These are phyloP conservation scores for Okamejei kenojei DNA, from an alignment of 2,797 vertebrate genomes.

Conservation along the genomic window DNA sequence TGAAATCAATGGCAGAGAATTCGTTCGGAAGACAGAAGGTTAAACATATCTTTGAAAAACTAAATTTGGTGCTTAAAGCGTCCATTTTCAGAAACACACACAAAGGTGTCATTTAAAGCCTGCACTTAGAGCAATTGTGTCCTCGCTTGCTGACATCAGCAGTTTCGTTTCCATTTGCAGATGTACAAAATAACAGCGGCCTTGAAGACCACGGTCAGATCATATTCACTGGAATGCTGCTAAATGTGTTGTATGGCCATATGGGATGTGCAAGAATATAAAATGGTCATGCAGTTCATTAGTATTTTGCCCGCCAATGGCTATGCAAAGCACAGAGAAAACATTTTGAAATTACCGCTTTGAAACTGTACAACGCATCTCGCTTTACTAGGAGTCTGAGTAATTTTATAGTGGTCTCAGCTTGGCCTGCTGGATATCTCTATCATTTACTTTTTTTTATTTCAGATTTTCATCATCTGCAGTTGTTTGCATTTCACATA, in stretches of 20 bases:
- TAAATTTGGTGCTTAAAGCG: not conserved
- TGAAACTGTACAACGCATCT: not conserved
- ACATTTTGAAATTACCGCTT: not conserved
- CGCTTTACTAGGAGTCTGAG: not conserved
- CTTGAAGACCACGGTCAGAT: not conserved
- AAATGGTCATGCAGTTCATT: not conserved
- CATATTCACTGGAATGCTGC: not conserved
- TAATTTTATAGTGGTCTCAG: not conserved
- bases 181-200: not conserved
- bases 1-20: not conserved
- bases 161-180: not conserved
- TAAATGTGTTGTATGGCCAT: not conserved
- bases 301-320: not conserved
- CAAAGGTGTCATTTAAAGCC: not conserved
- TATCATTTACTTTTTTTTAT: too few species aligned
- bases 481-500: too few species aligned
- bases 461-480: too few species aligned
- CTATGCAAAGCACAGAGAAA: not conserved
- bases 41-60: constrained; percentile 1
- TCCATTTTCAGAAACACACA: not conserved
- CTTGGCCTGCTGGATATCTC: too few species aligned
- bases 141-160: not conserved
- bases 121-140: not conserved
- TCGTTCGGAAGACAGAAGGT: not conserved
- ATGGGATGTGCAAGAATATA: not conserved